These are phyloP conservation scores for Dipus sagitta DNA, from an alignment of 2,797 vertebrate genomes.

Conservation along the genomic window DNA sequence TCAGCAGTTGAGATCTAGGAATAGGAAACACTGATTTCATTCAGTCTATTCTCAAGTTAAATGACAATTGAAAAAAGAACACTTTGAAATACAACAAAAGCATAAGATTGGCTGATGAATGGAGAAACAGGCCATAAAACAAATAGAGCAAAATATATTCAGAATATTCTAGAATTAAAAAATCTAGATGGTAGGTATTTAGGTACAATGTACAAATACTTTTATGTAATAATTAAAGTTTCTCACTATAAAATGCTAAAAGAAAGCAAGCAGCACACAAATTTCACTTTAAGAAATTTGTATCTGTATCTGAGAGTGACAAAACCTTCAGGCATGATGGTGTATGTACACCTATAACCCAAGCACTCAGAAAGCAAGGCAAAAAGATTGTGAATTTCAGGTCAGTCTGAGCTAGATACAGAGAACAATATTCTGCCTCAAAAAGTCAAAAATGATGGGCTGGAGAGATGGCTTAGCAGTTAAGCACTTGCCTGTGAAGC, in stretches of 20 bases:
- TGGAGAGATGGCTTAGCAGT: no score
- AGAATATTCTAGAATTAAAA: slow-evolving; percentile 15
- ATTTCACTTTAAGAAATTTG: neutral
- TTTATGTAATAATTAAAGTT: slow-evolving; percentile 38
- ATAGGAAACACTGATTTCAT: no score
- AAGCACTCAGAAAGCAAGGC: neutral
- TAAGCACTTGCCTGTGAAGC: no score
- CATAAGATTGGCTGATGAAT: neutral
- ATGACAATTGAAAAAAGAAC: neutral
- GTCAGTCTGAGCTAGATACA: no score
- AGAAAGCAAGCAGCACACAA: slow-evolving; percentile 17
- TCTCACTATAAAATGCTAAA: slow-evolving; percentile 47
- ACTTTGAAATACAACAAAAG: slow-evolving; percentile 64
- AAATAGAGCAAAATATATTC: slow-evolving; percentile 35
- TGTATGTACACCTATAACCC: neutral
- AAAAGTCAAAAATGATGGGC: neutral
- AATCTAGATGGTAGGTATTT: neutral
- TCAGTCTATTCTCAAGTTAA: no score
- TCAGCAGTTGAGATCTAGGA: no score
- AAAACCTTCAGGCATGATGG: neutral
- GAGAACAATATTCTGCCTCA: neutral
- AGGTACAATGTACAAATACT: slow-evolving; percentile 32
- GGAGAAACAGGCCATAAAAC: neutral
- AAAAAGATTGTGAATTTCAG: neutral
- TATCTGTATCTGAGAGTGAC: neutral